Evolutionary conservation across 2,888 invertebrate species (phyloP).

Genomic region (Lasioglossum figueresi): DNA sequence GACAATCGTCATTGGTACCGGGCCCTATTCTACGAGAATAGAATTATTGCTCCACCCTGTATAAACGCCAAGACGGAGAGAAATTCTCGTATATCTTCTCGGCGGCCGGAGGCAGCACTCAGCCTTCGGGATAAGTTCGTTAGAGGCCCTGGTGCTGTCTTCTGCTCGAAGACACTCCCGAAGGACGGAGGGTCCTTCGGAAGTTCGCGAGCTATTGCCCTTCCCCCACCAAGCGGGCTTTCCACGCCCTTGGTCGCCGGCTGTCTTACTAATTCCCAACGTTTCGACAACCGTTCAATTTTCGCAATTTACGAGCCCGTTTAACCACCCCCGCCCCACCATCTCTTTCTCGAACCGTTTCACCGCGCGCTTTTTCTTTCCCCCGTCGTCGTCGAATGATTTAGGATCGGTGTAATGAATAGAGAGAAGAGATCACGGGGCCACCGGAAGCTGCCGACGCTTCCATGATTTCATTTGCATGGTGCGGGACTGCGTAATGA

Average conservation of each 20-base stretch:
- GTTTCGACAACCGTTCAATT: constrained; percentile 68
- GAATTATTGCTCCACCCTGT: constrained; percentile 52
- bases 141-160: constrained; percentile 70
- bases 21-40: constrained; percentile 4
- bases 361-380: constrained; percentile 7
- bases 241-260: constrained; percentile 35
- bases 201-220: constrained; percentile 57
- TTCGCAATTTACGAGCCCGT: constrained; percentile 57
- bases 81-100: constrained; percentile 61
- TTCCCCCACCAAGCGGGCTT: constrained; percentile 23
- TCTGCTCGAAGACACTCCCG: constrained; percentile 72
- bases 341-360: constrained; percentile 6
- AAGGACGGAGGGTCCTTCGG: constrained; percentile 69
- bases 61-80: constrained; percentile 35
- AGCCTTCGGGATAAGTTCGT: constrained; percentile 77
- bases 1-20: neutral
- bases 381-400: constrained; percentile 25
- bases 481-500: neutral
- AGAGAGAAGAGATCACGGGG: neutral
- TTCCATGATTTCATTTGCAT: constrained; percentile 8
- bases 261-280: constrained; percentile 64
- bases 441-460: neutral
- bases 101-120: constrained; percentile 66
- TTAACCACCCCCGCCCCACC: constrained; percentile 29
- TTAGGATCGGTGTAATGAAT: constrained; percentile 15